Base-by-base conservation (phyloP, 2,888 invertebrate species). In the Dryadula phaetusa region DNA sequence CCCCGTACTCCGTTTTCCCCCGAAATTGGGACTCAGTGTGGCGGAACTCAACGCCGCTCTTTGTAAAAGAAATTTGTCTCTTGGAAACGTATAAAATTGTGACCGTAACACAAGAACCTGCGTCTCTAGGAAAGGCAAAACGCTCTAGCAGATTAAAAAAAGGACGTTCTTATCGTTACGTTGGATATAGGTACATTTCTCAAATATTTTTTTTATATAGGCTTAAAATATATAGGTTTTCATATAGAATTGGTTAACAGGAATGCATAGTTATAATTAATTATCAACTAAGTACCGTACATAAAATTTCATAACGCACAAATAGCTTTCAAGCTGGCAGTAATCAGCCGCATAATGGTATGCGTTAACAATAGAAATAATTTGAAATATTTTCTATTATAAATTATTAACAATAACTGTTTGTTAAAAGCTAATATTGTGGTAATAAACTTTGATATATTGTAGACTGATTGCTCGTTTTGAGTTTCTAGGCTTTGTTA, bases 301-400 rank as follows among this genome's bases (percentile, higher is more conserved):
- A 58, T 58, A 47, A 58, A 37, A 25, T 37, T 47, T 64, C 58
- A 56, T 49, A 25, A 18, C 14, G 46, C 44, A 28, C 44, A 25
- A 60, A 44, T 60, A 32, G 46, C 18, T 12, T 28, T 4, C 37
- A 16, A 37, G 40, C 25, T 10, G 1, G 44, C 3, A 46, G 44
- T 60, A 60, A 32, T 56, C 28, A 60, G 10, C 42, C 60, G 25
- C 60, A 32, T 60, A 32, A 46, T 60, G 10, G 56, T 22, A 22
- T 32, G 28, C 52, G 28, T 16, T 32, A 52, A 52, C 52, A 52
- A 52, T 52, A 16, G 28, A 16, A 28, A 16, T 28, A n/a, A 56
- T 56, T 56, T 56, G 37, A 56, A 56, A 56, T 56, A 56, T 56
- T 56, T 22, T 56, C 37, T 16, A 8, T 18, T 37, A 37, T 37